phyloP scores from a whole-genome alignment of 2,113 vertebrate genomes.

The Lutjanus erythropterus region DNA sequence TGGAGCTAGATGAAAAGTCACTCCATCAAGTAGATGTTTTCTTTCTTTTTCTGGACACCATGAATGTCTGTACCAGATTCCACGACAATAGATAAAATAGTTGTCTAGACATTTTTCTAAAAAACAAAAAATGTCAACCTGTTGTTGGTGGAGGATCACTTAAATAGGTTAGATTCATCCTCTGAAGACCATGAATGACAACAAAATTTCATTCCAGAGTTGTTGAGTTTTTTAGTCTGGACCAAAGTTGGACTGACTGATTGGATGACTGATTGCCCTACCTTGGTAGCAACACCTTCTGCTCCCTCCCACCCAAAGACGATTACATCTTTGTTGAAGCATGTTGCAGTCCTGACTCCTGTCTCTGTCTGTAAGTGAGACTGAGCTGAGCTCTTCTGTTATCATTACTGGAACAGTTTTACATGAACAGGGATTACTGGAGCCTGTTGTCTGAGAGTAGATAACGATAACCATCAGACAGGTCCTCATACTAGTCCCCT shows the following conservation, averaged over 20 bases:
- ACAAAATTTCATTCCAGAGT: neutral
- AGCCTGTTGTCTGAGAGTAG: neutral
- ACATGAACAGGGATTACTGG: constrained; percentile 1
- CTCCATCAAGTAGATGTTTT: too few relatives aligned
- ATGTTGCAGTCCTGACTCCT: constrained; percentile 4
- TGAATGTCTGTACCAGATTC: neutral
- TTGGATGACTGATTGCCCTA: neutral
- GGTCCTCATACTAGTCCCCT: constrained; percentile 4
- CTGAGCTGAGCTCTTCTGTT: neutral
- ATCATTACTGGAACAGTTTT: constrained; percentile 5
- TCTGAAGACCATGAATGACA: neutral
- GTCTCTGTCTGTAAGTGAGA: neutral
- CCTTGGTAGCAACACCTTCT: neutral
- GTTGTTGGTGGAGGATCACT: neutral
- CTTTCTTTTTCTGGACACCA: neutral
- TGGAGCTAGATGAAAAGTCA: neutral
- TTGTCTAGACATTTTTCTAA: neutral
- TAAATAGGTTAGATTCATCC: neutral
- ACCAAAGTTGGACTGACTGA: neutral
- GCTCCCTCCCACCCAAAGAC: neutral
- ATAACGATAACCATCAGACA: constrained; percentile 24
- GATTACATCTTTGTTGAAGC: neutral
- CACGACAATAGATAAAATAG: neutral
- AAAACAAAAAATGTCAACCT: neutral
- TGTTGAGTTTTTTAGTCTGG: constrained; percentile 3